Evolutionary conservation across 2,113 vertebrate genomes (phyloP).

Genomic region (Potamarius usumacintae): DNA sequence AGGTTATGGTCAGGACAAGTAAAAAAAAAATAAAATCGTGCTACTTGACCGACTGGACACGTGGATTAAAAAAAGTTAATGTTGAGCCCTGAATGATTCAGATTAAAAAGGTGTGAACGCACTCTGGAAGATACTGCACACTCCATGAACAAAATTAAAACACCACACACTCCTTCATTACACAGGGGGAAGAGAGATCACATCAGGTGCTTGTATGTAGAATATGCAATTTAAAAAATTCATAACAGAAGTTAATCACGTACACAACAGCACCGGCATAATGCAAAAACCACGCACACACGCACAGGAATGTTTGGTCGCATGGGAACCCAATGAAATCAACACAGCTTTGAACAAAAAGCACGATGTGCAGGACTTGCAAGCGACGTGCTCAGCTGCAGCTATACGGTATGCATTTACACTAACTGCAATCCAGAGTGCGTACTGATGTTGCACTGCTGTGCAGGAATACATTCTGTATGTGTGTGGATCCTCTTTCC

Average conservation of each 20-base stretch:
- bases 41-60: too few relatives aligned
- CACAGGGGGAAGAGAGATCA: background rate
- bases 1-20: too few relatives aligned
- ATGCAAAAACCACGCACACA: background rate
- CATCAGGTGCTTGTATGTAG: background rate
- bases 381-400: background rate
- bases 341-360: background rate
- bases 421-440: background rate
- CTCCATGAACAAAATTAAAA: background rate
- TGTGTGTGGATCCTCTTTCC: too few relatives aligned
- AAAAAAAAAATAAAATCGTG: too few relatives aligned
- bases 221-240: background rate
- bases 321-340: background rate
- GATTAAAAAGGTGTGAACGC: background rate
- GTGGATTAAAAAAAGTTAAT: too few relatives aligned
- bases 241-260: constrained; percentile 2
- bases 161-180: background rate
- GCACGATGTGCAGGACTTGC: background rate
- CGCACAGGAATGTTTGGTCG: constrained; percentile 2
- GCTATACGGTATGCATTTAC: background rate
- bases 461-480: background rate
- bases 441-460: background rate
- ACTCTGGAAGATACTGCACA: background rate
- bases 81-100: background rate
- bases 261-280: background rate